Conservation (phyloP, 2,113 vertebrate species). For the Oreotrochilus melanogaster region DNA sequence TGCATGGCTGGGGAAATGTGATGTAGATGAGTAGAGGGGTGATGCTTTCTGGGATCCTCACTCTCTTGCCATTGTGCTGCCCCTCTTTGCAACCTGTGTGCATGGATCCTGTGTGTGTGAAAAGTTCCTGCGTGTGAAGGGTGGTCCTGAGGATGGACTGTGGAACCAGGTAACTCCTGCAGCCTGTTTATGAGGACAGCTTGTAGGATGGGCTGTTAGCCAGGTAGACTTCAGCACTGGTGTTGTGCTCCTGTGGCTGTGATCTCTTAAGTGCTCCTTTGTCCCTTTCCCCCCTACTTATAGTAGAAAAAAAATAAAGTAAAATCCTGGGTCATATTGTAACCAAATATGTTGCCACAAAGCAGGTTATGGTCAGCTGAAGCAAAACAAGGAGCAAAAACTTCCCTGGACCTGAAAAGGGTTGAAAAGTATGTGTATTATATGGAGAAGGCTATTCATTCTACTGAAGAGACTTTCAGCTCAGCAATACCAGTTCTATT, state of each 20-base stretch:
- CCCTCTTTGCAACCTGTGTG: rapidly evolving
- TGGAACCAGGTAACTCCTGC: neutral
- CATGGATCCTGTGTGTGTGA: rapidly evolving
- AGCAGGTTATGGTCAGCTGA: neutral
- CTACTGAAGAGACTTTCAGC: neutral
- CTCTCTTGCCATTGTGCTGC: rapidly evolving
- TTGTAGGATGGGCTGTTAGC: neutral
- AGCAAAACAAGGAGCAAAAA: neutral
- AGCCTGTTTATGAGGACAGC: neutral
- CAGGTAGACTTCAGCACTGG: neutral
- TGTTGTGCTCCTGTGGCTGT: neutral
- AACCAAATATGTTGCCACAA: neutral
- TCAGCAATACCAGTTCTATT: neutral
- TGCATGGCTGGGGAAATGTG: neutral
- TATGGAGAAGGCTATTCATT: too few species aligned
- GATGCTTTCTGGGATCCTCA: rapidly evolving
- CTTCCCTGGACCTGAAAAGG: neutral
- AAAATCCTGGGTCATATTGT: neutral
- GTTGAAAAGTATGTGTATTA: too few species aligned
- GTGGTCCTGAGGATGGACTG: rapidly evolving
- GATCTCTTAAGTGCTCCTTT: neutral
- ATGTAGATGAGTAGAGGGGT: neutral
- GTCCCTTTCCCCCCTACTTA: neutral
- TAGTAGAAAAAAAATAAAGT: neutral
- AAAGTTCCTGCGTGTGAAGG: neutral